Base-by-base conservation (phyloP, 2,888 invertebrate genomes). In the Cepaea hortensis region DNA sequence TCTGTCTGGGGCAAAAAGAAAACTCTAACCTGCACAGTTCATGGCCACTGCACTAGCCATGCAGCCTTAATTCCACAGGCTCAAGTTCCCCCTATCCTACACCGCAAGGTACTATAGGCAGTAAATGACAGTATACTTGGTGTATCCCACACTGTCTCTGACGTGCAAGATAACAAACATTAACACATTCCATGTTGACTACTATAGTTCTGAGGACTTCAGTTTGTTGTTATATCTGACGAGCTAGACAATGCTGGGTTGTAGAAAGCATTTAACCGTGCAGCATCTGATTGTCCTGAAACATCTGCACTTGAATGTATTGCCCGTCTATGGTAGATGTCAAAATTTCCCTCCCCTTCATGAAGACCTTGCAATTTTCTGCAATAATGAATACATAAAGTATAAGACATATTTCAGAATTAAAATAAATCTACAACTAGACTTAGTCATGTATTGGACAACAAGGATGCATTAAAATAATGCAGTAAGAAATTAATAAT, bases 221-320 rank as follows among this genome's bases (percentile, higher is more conserved):
- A 55, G 55, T 55, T 11, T 55, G 11, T 55, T 55, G 55, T 55
- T 6, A 11, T 6, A 55, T 55, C 55, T 55, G 11, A 6, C 7
- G 35, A 55, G 65, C 48, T 65, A n/a, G 80, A 23, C 35, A 80
- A 65, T 50, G 81, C 20, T 15, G 82, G 82, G 35, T 82, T 82
- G 73, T 82, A 82, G 73, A 70, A 82, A 15, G 72, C 82, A 46
- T 82, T 55, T n/a, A 55, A 3, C 15, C 73, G 55, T 5, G 72
- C 55, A n/a, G 82, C 82, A 3, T 72, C n/a, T 4, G 50, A 55
- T 6, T n/a, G 20, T 82, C 82, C 82, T 46, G 72, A 23, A n/a
- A 82, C 72, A 35, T 72, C 82, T 23, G 23, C 55, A 11, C 50
- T 50, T 35, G 55, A 11, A 23, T 4, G 35, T 18, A 15, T 15